A percentile compares a stretch with the other conserved stretches of the same genome.
Conservation (phyloP, 2,888 invertebrate genomes). For the Mellilla xanthometata region DNA sequence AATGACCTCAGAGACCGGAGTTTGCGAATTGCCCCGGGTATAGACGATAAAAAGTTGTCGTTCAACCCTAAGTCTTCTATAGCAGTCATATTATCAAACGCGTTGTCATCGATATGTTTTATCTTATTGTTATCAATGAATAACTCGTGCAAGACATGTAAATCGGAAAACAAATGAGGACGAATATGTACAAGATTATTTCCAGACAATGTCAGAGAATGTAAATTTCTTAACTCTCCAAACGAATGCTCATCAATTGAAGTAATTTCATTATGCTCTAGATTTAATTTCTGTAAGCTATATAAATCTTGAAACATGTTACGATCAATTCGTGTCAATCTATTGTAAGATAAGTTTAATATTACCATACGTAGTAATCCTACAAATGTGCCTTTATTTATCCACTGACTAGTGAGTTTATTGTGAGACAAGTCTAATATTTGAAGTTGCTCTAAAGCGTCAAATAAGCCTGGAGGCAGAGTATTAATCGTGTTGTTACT, state of each 20-base stretch:
- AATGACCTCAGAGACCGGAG: slow-evolving; percentile 87
- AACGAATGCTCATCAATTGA: slow-evolving; percentile 89
- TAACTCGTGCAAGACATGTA: slow-evolving; percentile 88
- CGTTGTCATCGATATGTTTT: slow-evolving; percentile 85
- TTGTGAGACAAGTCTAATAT: slow-evolving; percentile 88
- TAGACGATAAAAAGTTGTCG: slow-evolving; percentile 86
- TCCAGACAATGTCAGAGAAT: slow-evolving; percentile 87
- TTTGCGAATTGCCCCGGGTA: slow-evolving; percentile 86
- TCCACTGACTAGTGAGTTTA: slow-evolving; percentile 88
- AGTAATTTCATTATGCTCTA: slow-evolving; percentile 88
- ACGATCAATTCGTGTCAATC: slow-evolving; percentile 85
- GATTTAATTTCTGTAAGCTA: slow-evolving; percentile 88
- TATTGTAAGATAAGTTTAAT: slow-evolving; percentile 88
- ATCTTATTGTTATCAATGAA: slow-evolving; percentile 89
- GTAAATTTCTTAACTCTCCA: slow-evolving; percentile 87
- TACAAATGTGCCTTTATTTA: slow-evolving; percentile 88
- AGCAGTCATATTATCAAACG: slow-evolving; percentile 89
- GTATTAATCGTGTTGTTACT: slow-evolving; percentile 90
- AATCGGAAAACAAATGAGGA: slow-evolving; percentile 86
- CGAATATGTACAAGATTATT: slow-evolving; percentile 87
- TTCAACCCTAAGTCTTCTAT: slow-evolving; percentile 89
- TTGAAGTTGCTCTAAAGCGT: slow-evolving; percentile 87
- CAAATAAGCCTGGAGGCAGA: slow-evolving; percentile 88
- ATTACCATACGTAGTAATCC: slow-evolving; percentile 88
- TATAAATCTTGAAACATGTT: slow-evolving; percentile 88